Base-by-base conservation (phyloP, 2,797 vertebrate genomes). In the Aulostomus chinensis region DNA sequence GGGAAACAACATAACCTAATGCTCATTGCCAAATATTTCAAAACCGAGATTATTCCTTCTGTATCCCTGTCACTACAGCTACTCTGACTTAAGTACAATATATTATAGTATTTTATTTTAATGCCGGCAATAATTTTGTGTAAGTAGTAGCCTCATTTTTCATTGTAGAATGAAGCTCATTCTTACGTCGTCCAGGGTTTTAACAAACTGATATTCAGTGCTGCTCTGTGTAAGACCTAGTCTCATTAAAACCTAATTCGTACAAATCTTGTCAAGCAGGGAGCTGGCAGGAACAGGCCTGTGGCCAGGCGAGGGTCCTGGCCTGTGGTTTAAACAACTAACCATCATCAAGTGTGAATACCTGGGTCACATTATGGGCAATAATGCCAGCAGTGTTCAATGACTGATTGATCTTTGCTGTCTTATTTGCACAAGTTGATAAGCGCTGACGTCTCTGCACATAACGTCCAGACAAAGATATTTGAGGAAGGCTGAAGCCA, bases 161-260 rank as follows among this genome's bases (percentile, higher is more conserved):
- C 39, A 62, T 67, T 73, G 51, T 24, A 20, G 18, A 76, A 40
- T 34, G 31, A 64, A 51, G 16, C 54, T 59, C 36, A 54, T 75
- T 76, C 71, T 52, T 58, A 58, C 50, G 46, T 46, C 31, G 40
- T 31, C 16, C 43, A 35, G 49, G 32, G 25, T 68, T 76, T 67
- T 38, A 47, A 39, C 40, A 25, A 45, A 63, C 43, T 48, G 21
- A 48, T 60, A 58, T 52, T 52, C 52, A 35, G 50, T 54, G 46
- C 37, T 25, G 50, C 50, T 50, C 60, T 42, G 29, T 40, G 5
- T 78, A 54, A 68, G 63, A 68, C 35, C 55, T 25, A 37, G 30
- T 53, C 54, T 73, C 59, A 53, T 81, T 80, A 78, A 78, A 77
- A 45, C 25, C 29, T 70, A 66, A 63, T 71, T 33, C 51, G 39